Evolutionary conservation across 2,888 invertebrate genomes (phyloP), one percentile per base, ranked within the genome.

Genomic region (Trissoscelio sp.): DNA sequence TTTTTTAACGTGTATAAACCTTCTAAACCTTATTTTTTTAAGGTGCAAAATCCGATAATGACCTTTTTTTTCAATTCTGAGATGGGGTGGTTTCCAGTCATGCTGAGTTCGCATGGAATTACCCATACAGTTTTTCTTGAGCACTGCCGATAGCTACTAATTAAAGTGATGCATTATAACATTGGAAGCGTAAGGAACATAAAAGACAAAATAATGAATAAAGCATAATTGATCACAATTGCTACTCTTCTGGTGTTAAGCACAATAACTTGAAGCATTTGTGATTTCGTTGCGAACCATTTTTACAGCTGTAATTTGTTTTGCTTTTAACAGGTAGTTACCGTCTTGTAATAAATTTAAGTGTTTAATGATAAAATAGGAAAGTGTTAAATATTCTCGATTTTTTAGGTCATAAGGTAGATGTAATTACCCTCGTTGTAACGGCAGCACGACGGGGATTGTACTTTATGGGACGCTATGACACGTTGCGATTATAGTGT

Each of bases 341-440:
- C 62, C 53, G 72, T 64, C 73, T 73, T 73, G 31, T 53, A 62
- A 62, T 46, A 58, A 51, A 73, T 31, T 64, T 73, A 64, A 73
- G 46, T 73, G 55, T 64, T 64, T 73, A 73, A 64, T 16, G 55
- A 64, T 55, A 55, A 46, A 55, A 73, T 73, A 73, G 64, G 37
- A 73, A 73, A 73, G 64, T 73, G 73, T 73, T 73, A 28, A 42
- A 73, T 64, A 72, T 62, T 64, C 53, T 46, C 64, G 46, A 73
- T 57, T 73, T 73, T 46, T 44, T 73, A 73, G 55, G 18, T 7
- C 28, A 3, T 73, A 74, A 74, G 64, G 22, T 74, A 74, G 62
- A 31, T 62, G 46, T 74, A 74, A 51, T 24, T 14, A 14, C 42
- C 55, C 46, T 31, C 57, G 69, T 70, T 7, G 51, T 28, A 14